Conservation (phyloP, 2,797 vertebrate genomes). For the Syngnathus acus region DNA sequence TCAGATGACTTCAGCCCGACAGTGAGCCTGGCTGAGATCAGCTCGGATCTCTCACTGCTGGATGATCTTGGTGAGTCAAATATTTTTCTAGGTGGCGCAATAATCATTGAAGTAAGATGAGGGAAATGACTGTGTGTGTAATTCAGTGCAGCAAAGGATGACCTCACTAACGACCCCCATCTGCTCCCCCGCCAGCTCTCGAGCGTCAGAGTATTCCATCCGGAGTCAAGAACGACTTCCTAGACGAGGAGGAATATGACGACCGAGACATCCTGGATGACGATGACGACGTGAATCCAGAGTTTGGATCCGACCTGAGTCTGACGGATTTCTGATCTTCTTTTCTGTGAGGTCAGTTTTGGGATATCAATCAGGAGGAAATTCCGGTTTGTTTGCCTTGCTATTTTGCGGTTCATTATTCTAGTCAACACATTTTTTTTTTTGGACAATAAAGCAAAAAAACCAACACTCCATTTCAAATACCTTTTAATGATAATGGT, state of each 20-base stretch:
- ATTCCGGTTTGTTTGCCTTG: background rate
- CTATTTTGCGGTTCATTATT: background rate
- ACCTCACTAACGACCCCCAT: background rate
- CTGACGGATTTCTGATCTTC: conserved; percentile 67
- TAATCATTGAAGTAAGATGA: background rate
- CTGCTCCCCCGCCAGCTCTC: conserved; percentile 28
- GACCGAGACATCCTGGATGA: conserved; percentile 36
- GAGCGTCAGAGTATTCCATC: conserved; percentile 44
- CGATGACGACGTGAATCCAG: conserved; percentile 39
- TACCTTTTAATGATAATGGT: conserved; percentile 4
- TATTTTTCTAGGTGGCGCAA: background rate
- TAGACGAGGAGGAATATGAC: conserved; percentile 43
- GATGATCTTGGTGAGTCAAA: conserved; percentile 25
- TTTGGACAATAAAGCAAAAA: background rate
- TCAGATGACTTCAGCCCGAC: conserved; percentile 70
- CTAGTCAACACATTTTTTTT: background rate
- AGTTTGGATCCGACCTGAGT: conserved; percentile 67
- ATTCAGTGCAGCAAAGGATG: background rate
- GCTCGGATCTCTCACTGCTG: conserved; percentile 68
- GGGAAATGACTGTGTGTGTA: background rate
- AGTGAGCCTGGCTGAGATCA: conserved; percentile 72
- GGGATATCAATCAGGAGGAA: background rate
- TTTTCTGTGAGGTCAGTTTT: conserved; percentile 3
- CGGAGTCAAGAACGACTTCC: conserved; percentile 42
- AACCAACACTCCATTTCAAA: background rate